phyloP scores from a whole-genome alignment of 2,797 vertebrate species.

The Protonibea diacanthus region DNA sequence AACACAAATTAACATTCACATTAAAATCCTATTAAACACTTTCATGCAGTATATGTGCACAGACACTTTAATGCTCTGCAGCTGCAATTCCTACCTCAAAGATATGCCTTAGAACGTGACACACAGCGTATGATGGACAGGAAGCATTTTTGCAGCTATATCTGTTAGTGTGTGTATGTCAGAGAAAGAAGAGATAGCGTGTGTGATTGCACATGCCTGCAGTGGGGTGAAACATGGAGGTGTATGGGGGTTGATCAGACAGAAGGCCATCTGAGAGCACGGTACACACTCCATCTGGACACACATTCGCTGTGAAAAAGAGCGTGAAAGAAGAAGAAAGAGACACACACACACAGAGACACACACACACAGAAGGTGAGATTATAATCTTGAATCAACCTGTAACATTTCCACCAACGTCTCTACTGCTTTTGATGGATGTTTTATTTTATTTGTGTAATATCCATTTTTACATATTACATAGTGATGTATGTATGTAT shows the following conservation, averaged over 20 bases:
- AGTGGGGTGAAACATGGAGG: constrained; percentile 68
- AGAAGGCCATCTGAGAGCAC: constrained; percentile 78
- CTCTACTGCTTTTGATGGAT: constrained; percentile 20
- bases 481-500: background rate
- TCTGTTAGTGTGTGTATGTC: constrained; percentile 10
- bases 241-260: constrained; percentile 70
- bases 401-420: constrained; percentile 34
- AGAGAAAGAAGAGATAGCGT: constrained; percentile 10
- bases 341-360: constrained; percentile 2
- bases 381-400: constrained; percentile 57
- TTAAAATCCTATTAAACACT: background rate
- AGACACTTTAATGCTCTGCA: background rate
- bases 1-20: background rate
- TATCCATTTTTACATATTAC: background rate
- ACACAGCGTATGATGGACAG: constrained; percentile 3
- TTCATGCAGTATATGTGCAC: background rate
- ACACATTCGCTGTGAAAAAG: constrained; percentile 70
- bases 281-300: constrained; percentile 81
- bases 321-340: constrained; percentile 71
- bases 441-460: constrained; percentile 15
- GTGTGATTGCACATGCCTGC: constrained; percentile 41
- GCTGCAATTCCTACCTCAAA: constrained; percentile 4
- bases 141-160: background rate
- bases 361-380: constrained; percentile 39
- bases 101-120: background rate